phyloP scores from a whole-genome alignment of 2,797 vertebrate genomes.

The Melanotaenia maccullochi region DNA sequence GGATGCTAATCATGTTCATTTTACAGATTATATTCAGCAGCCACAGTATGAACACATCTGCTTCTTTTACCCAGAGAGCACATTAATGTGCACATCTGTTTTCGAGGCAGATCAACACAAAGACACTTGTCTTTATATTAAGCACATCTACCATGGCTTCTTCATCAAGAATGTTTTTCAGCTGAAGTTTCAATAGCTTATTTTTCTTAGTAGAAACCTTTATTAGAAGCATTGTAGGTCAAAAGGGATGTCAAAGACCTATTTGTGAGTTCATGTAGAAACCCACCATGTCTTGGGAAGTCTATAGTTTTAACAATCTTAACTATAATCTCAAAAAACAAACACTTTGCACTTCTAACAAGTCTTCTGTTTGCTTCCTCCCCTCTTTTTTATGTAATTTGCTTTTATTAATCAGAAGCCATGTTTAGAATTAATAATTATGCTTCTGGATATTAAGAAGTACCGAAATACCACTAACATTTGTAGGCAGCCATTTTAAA shows the following conservation, averaged over 20 bases:
- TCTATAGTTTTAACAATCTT: neutral
- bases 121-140: constrained; percentile 24
- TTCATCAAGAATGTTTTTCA: constrained; percentile 55
- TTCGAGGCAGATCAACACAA: constrained; percentile 10
- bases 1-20: constrained; percentile 80
- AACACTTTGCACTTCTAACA: neutral
- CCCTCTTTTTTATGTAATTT: neutral
- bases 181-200: constrained; percentile 54
- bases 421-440: neutral
- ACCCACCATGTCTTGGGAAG: neutral
- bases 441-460: neutral
- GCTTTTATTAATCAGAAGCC: neutral
- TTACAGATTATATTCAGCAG: constrained; percentile 51
- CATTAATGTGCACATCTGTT: constrained; percentile 21
- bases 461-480: constrained; percentile 7
- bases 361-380: neutral
- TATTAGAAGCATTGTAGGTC: neutral
- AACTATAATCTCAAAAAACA: neutral
- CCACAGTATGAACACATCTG: constrained; percentile 32
- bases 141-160: constrained; percentile 23
- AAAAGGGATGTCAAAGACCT: neutral
- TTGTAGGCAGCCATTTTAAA: constrained; percentile 24
- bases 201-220: constrained; percentile 32
- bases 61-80: constrained; percentile 34
- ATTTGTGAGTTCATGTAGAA: neutral